phyloP scores from a whole-genome alignment of 2,113 vertebrate species.

The Falco punctatus region DNA sequence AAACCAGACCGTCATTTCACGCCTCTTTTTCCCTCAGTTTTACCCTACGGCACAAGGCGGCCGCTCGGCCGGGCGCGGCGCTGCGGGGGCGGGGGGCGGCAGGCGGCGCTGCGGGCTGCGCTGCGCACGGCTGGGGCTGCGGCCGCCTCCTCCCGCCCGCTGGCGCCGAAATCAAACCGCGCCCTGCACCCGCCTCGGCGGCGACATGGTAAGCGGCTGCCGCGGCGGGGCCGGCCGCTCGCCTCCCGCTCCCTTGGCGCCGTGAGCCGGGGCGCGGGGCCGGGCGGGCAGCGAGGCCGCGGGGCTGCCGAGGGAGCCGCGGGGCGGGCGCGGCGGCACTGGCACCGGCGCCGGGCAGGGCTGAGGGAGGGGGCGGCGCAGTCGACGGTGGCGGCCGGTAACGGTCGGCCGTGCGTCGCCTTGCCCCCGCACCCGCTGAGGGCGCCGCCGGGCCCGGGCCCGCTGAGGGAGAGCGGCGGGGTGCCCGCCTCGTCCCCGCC shows the following conservation, averaged over 20 bases:
- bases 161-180: conserved; percentile 61
- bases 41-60: fast-evolving
- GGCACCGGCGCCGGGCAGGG: not conserved
- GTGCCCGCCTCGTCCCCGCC: too few species aligned
- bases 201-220: conserved; percentile 69
- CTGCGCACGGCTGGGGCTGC: not conserved
- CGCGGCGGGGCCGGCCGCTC: not conserved
- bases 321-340: not conserved
- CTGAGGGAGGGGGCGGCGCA: not conserved
- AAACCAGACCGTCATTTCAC: fast-evolving
- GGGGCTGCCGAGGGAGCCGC: conserved; percentile 4
- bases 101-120: too few species aligned
- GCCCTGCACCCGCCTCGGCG: not conserved
- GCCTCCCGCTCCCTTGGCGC: too few species aligned
- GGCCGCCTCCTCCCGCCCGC: not conserved
- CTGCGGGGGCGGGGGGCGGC: not conserved
- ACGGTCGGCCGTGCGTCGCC: not conserved
- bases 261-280: not conserved
- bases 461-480: too few species aligned
- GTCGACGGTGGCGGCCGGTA: not conserved
- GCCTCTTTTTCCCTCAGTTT: too few species aligned
- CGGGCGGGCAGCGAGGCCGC: not conserved
- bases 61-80: not conserved
- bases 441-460: too few species aligned
- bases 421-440: not conserved